Evolutionary conservation across 2,797 vertebrate species (phyloP), one percentile per base, ranked within the genome.

Genomic region (Limnodromus scolopaceus): DNA sequence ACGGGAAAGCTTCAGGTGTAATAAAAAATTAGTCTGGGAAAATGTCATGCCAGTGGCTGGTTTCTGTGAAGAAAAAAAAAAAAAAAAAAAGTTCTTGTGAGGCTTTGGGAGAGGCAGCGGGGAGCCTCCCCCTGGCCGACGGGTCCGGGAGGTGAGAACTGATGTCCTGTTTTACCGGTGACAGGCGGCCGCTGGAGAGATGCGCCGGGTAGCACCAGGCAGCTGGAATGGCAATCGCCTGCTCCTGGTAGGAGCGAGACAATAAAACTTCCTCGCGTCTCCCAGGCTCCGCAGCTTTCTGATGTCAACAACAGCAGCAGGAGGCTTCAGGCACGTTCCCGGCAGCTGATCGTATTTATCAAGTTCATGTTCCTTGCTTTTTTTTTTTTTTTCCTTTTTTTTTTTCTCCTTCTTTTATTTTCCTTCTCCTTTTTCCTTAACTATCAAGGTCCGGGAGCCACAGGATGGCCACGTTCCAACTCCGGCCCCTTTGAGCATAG

Each of bases 241-340:
- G 76, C 88, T 94, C 86, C 88, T 83, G 90, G 74, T 71, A 91
- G 92, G 92, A 94, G 78, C 0, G 0, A 86, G 89, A 94, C 95
- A 95, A 91, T 85, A 74, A 97, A 96, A 80, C 92, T 95, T 95
- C 88, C 93, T 97, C 13, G 16, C 0, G 0, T 93, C 94, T 92
- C 89, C 92, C 84, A n/a, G 69, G 69, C 94, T 90, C 88, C 0
- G 16, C 90, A 91, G 92, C 81, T 80, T 91, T 95, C 93, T 91
- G 94, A 48, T 97, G 94, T 95, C 96, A 96, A 93, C 96, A 96
- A 19, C 90, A 97, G 94, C 96, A 95, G 94, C 95, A 51, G 96
- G 92, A 83, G 96, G 92, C 83, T 88, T 38, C 94, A 92, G 95
- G 94, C 97, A 96, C 93, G 90, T 96, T 97, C 97, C 92, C 49